A percentile compares a stretch with the other conserved stretches of the same genome.
Evolutionary conservation across 2,797 vertebrate species (phyloP).

Genomic region (Chrysocyon brachyurus): DNA sequence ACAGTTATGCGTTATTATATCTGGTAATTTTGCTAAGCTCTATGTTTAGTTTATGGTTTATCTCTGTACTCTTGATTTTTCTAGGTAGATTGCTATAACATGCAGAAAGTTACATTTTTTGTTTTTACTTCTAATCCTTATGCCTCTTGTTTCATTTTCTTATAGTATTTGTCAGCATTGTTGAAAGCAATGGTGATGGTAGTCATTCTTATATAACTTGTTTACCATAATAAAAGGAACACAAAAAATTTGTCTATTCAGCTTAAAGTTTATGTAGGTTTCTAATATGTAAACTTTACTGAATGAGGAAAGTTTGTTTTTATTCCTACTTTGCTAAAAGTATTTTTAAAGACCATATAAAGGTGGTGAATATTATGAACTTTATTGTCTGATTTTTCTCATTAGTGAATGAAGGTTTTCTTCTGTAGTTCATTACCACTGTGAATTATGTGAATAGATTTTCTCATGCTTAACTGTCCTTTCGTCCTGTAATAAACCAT

Average conservation of each 20-base stretch:
- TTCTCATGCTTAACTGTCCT: not conserved
- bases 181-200: not conserved
- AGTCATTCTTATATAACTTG: not conserved
- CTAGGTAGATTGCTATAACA: not conserved
- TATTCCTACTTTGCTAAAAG: not conserved
- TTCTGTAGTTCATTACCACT: not conserved
- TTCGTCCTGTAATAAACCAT: not conserved
- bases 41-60: not conserved
- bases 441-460: constrained; percentile 14
- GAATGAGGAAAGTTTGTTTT: not conserved
- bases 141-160: not conserved
- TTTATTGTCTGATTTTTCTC: not conserved
- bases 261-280: not conserved
- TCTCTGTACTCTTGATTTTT: not conserved
- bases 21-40: constrained; percentile 21
- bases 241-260: not conserved
- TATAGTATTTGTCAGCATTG: not conserved
- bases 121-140: not conserved
- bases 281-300: not conserved
- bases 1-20: not conserved
- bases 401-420: constrained; percentile 2
- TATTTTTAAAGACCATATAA: not conserved
- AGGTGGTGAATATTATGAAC: not conserved
- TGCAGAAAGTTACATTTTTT: constrained; percentile 17
- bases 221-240: not conserved